A percentile compares a stretch with the other conserved stretches of the same genome.
Conservation (phyloP, 2,797 vertebrate species). For the Takifugu ocellatus region DNA sequence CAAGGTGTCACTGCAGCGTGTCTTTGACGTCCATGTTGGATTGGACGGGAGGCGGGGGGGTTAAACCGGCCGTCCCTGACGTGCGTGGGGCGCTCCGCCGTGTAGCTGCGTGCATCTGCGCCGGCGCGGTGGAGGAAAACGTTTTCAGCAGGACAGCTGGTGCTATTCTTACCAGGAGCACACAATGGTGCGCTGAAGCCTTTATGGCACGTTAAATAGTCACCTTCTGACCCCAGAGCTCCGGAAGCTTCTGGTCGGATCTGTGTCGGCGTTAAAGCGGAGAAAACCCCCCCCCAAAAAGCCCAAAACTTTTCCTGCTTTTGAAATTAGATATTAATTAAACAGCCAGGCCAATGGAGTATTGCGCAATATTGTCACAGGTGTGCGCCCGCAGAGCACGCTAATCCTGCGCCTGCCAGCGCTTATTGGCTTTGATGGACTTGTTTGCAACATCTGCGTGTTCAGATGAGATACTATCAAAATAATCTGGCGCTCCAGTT, state of each 20-base stretch:
- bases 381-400: conserved; percentile 58
- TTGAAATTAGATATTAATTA: conserved; percentile 55
- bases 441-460: conserved; percentile 59
- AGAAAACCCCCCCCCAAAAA: conserved; percentile 3
- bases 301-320: conserved; percentile 5
- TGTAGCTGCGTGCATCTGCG: conserved; percentile 61
- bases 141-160: conserved; percentile 22
- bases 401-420: conserved; percentile 56
- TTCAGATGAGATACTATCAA: conserved; percentile 25
- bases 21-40: too few relatives aligned
- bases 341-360: conserved; percentile 46
- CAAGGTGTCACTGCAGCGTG: too few relatives aligned
- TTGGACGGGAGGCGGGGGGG: too few relatives aligned
- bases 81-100: conserved; percentile 34
- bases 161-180: conserved; percentile 66
- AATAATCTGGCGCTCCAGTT: conserved; percentile 19
- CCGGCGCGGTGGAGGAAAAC: conserved; percentile 32
- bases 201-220: conserved; percentile 59
- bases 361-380: conserved; percentile 62
- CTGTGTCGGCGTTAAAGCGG: conserved; percentile 16
- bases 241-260: conserved; percentile 26
- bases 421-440: conserved; percentile 51
- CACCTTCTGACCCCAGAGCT: conserved; percentile 50
- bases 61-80: conserved; percentile 29
- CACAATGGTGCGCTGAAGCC: conserved; percentile 54